Percentiles rank a stretch among this genome's conserved stretches.
Evolutionary conservation across 2,797 vertebrate genomes (phyloP).

Genomic region (Pseudocheirus occidentalis): DNA sequence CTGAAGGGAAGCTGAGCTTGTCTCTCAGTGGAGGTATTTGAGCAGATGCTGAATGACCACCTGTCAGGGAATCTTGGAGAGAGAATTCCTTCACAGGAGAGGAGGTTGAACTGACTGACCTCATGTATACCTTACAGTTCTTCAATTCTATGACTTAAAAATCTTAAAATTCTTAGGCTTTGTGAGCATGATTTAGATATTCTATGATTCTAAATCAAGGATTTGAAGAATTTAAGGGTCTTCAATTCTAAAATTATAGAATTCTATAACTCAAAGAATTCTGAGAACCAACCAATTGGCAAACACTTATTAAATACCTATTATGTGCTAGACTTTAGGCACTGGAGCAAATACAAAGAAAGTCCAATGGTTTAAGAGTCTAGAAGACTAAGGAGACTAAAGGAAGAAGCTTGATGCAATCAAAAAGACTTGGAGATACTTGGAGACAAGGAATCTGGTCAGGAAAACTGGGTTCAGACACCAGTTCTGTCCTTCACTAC

Average conservation of each 20-base stretch:
- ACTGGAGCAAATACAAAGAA: not conserved
- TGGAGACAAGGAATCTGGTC: not conserved
- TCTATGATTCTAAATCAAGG: not conserved
- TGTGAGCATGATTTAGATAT: fast-evolving
- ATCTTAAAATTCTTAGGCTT: not conserved
- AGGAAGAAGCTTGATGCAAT: not conserved
- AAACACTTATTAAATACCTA: not conserved
- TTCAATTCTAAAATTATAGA: not conserved
- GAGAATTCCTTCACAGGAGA: no score
- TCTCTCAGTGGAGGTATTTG: not conserved
- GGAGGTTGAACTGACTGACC: fast-evolving
- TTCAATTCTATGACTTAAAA: not conserved
- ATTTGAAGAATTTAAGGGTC: not conserved
- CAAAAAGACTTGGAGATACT: not conserved
- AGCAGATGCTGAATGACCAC: fast-evolving
- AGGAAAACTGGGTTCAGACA: not conserved
- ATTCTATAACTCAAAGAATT: not conserved
- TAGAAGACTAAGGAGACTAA: not conserved
- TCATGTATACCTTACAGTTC: not conserved
- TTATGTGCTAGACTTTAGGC: fast-evolving
- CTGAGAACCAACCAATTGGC: not conserved
- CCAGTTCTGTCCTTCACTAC: not conserved
- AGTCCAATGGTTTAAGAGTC: not conserved
- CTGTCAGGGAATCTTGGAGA: not conserved
- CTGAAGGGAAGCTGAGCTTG: not conserved